Evolutionary conservation across 2,113 vertebrate species (phyloP).

Genomic region (Cyanistes caeruleus): DNA sequence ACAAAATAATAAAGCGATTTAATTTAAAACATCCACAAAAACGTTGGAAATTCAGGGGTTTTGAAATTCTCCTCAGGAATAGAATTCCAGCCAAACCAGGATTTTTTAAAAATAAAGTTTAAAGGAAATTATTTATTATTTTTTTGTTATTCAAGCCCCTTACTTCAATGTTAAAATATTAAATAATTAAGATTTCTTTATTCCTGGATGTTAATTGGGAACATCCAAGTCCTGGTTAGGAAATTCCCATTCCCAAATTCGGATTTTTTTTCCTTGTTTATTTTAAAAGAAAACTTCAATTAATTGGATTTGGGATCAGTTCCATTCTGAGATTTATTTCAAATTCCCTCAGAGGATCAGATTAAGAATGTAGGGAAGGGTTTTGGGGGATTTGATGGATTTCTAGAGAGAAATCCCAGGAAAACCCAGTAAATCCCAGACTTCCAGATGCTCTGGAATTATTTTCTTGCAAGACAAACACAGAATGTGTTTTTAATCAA

Average conservation of each 20-base stretch:
- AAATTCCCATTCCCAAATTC: not conserved
- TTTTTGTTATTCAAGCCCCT: not conserved
- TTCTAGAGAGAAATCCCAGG: not conserved
- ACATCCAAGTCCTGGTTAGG: not conserved
- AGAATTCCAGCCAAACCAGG: not conserved
- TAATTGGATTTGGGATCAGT: not conserved
- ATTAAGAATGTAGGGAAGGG: not conserved
- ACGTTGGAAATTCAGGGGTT: no score
- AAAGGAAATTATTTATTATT: not conserved
- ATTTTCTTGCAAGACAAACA: not conserved
- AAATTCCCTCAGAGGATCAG: not conserved
- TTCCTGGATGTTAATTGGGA: not conserved
- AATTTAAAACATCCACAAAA: not conserved
- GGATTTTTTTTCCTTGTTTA: not conserved
- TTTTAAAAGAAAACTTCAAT: not conserved
- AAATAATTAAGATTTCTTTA: no score
- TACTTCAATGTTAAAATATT: not conserved
- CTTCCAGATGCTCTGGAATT: not conserved
- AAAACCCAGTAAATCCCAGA: not conserved
- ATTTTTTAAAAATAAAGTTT: not conserved
- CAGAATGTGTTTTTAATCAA: not conserved
- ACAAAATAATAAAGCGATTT: not conserved
- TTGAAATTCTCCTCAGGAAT: not conserved
- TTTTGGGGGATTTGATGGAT: not conserved
- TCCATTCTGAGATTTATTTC: not conserved